Conservation (phyloP, 1,140 invertebrate genomes). For the Ooceraea biroi region DNA sequence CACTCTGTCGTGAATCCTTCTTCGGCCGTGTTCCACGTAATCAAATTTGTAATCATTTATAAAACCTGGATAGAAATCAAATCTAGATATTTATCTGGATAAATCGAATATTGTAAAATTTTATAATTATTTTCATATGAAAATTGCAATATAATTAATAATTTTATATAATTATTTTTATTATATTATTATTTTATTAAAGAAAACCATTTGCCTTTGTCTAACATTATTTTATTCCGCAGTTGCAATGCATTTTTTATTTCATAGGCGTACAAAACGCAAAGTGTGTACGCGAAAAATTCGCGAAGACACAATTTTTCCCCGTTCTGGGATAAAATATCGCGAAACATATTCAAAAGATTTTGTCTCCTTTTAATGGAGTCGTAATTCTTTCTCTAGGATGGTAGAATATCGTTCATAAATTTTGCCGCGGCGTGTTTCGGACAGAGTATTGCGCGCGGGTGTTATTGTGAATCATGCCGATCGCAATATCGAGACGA, state of each 20-base stretch:
- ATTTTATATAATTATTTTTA: no score
- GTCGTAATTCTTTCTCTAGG: neutral
- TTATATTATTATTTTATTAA: no score
- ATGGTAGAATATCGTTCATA: slow-evolving; percentile 21
- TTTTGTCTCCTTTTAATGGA: slow-evolving; percentile 27
- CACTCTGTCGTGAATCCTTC: neutral
- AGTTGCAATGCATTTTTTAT: slow-evolving; percentile 5
- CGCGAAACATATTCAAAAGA: neutral
- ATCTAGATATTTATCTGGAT: no score
- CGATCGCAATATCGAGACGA: slow-evolving; percentile 3
- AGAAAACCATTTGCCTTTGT: neutral
- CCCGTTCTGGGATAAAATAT: slow-evolving; percentile 1
- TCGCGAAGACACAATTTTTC: neutral
- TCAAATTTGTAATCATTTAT: neutral
- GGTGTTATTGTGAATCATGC: neutral
- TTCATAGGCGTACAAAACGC: neutral
- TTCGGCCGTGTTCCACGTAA: neutral
- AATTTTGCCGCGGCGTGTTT: slow-evolving; percentile 24
- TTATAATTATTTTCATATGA: no score
- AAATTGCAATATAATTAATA: no score
- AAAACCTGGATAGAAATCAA: neutral
- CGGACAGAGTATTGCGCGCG: neutral
- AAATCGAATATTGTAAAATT: no score
- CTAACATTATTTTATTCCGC: neutral
- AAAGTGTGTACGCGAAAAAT: slow-evolving; percentile 15